A percentile compares a stretch with the other conserved stretches of the same genome.
Evolutionary conservation across 2,113 vertebrate species (phyloP).

Genomic region (Equus przewalskii): DNA sequence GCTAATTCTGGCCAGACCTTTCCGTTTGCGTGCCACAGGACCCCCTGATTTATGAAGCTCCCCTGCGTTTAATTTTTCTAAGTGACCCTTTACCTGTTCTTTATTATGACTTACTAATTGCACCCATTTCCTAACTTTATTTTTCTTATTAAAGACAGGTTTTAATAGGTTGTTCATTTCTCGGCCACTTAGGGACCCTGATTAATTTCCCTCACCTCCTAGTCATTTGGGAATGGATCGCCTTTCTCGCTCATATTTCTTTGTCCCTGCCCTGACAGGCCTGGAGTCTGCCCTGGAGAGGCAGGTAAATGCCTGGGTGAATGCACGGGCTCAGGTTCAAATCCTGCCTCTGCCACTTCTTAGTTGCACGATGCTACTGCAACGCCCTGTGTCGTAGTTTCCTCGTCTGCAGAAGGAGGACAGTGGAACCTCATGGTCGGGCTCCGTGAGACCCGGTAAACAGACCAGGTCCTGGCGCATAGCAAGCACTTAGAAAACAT

Average conservation of each 20-base stretch:
- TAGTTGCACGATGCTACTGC: not conserved
- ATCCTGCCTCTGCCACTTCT: not conserved
- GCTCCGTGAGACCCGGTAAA: not conserved
- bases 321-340: not conserved
- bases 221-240: constrained; percentile 54
- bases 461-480: not conserved
- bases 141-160: constrained; percentile 84
- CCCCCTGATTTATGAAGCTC: constrained; percentile 78
- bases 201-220: constrained; percentile 72
- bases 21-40: not conserved
- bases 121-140: constrained; percentile 81
- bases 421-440: not conserved
- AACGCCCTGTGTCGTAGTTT: not conserved
- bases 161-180: constrained; percentile 79
- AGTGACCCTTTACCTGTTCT: constrained; percentile 85
- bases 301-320: not conserved
- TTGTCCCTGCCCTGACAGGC: not conserved
- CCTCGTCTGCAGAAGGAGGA: not conserved
- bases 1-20: constrained; percentile 76
- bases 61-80: constrained; percentile 82
- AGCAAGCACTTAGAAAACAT: not conserved
- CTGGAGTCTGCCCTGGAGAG: not conserved
- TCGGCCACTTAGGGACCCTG: constrained; percentile 69
- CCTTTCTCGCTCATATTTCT: constrained; percentile 54
- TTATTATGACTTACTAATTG: constrained; percentile 84